These are phyloP conservation scores for Climacteris rufus DNA, from an alignment of 2,113 vertebrate species.

Conservation along the genomic window DNA sequence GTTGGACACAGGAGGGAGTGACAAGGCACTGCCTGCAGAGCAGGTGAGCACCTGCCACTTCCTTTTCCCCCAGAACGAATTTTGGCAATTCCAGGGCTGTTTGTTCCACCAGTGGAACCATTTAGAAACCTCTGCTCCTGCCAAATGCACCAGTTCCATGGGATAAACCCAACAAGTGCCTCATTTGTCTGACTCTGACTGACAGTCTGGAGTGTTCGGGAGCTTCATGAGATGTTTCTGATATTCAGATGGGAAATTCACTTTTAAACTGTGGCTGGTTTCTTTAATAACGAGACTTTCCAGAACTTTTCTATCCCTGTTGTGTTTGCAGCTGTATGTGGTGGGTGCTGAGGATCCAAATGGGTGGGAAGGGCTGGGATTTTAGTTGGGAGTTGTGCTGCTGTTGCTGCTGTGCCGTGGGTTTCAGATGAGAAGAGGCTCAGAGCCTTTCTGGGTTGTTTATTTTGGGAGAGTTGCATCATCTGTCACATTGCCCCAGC, in stretches of 20 bases:
- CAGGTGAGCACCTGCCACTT: too few relatives aligned
- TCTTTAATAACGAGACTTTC: not conserved
- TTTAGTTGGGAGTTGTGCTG: not conserved
- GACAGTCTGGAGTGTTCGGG: not conserved
- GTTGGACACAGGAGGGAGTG: not conserved
- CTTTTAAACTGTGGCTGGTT: not conserved
- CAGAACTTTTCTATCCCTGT: fast-evolving
- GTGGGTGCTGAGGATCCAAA: not conserved
- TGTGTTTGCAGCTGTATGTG: not conserved
- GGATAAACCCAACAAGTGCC: not conserved
- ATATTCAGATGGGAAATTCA: not conserved
- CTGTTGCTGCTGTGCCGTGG: not conserved
- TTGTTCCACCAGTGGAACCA: not conserved
- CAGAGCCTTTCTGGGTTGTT: not conserved
- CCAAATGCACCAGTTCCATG: not conserved
- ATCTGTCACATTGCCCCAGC: not conserved
- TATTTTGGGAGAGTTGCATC: not conserved
- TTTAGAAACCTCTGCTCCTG: not conserved
- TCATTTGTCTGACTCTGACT: not conserved
- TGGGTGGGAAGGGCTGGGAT: not conserved
- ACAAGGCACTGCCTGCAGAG: not conserved
- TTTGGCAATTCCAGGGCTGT: not conserved
- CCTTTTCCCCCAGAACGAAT: fast-evolving
- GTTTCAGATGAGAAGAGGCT: not conserved
- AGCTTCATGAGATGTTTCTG: not conserved